These are phyloP conservation scores for Drosophila punjabiensis DNA, from an alignment of 1,140 invertebrate species.

Conservation along the genomic window DNA sequence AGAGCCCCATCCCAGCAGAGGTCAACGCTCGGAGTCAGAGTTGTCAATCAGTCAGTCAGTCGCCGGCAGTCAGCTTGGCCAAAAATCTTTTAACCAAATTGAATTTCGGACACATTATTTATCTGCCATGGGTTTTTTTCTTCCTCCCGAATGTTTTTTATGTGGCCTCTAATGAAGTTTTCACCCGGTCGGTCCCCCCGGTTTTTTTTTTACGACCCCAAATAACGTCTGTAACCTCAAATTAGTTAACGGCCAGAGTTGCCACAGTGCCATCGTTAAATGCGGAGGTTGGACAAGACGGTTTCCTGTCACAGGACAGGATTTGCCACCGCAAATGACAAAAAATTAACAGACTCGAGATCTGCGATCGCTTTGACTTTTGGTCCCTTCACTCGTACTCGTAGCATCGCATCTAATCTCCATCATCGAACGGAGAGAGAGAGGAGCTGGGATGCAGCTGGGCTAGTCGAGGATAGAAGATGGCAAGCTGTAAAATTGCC, in stretches of 20 bases:
- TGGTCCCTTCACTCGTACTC: constrained; percentile 3
- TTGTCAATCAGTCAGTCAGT: constrained; percentile 60
- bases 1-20: constrained; percentile 28
- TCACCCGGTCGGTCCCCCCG: constrained; percentile 38
- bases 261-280: constrained; percentile 67
- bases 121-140: constrained; percentile 18
- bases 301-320: constrained; percentile 61
- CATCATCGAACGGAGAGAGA: constrained; percentile 41
- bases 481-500: constrained; percentile 74
- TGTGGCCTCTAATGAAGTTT: constrained; percentile 78
- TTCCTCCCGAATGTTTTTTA: constrained; percentile 46
- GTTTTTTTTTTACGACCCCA: constrained; percentile 56
- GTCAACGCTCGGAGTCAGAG: constrained; percentile 76
- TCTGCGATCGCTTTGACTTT: constrained; percentile 22
- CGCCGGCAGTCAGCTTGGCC: constrained; percentile 35
- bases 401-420: constrained; percentile 63
- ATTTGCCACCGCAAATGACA: constrained; percentile 56
- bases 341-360: constrained; percentile 55
- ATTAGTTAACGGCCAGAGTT: constrained; percentile 61
- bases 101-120: constrained; percentile 76
- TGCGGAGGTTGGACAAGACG: constrained; percentile 28
- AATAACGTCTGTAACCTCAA: constrained; percentile 53
- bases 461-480: constrained; percentile 16
- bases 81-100: constrained; percentile 69
- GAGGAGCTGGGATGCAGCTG: constrained; percentile 5